A percentile compares a stretch with the other conserved stretches of the same genome.
Evolutionary conservation across 1,140 invertebrate species (phyloP).

Genomic region (Pseudobourletiella spinata): DNA sequence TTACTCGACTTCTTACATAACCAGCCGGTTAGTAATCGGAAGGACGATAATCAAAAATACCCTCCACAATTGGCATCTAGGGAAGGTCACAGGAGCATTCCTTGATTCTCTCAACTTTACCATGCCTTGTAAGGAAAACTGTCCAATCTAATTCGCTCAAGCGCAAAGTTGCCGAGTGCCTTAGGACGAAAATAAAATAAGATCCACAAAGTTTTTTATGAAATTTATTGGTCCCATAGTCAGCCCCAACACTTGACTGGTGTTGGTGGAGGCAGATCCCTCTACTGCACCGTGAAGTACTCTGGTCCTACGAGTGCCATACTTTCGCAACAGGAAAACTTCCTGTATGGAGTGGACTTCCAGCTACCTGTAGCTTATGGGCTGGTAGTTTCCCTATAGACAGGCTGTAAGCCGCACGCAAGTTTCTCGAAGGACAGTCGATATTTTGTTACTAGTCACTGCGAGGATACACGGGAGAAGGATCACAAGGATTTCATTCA

Average conservation of each 20-base stretch:
- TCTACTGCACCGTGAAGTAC: conserved; percentile 11
- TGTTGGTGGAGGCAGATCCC: conserved; percentile 14
- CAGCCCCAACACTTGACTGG: not conserved
- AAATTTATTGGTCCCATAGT: conserved; percentile 13
- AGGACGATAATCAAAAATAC: conserved; percentile 10
- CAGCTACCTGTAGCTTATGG: not conserved
- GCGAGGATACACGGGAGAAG: not conserved
- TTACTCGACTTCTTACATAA: conserved; percentile 13
- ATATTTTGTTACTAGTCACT: conserved; percentile 4
- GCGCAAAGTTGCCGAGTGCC: not conserved
- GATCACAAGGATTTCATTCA: conserved; percentile 12
- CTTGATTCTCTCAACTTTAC: conserved; percentile 15
- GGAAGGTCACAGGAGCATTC: conserved; percentile 2
- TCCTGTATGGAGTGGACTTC: conserved; percentile 6
- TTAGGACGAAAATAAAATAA: too few species aligned
- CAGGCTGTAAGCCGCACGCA: not conserved
- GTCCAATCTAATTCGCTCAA: conserved; percentile 1
- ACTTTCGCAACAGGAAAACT: not conserved
- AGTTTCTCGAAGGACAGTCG: not conserved
- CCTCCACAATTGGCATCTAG: not conserved
- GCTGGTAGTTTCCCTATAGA: conserved; percentile 8
- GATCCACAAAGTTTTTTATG: conserved; percentile 3
- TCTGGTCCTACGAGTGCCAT: conserved; percentile 4
- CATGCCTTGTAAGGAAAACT: conserved; percentile 7
- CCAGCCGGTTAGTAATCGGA: not conserved